Evolutionary conservation across 1,140 invertebrate genomes (phyloP), one percentile per base, ranked within the genome.

Genomic region (Hetaerina americana): DNA sequence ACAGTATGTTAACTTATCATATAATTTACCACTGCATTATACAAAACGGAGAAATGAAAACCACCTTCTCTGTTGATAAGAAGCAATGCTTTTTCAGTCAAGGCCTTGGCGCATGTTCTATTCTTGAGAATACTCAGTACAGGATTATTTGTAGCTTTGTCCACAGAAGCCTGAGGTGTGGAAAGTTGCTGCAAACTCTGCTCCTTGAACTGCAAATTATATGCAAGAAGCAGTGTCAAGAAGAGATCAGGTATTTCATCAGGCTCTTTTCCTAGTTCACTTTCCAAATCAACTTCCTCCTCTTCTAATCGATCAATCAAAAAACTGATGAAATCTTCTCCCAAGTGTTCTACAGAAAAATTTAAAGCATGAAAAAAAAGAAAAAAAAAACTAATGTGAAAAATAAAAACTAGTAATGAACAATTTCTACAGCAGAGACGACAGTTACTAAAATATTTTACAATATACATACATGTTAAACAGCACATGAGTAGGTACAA

Each of bases 1-100:
- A n/a, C n/a, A n/a, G n/a, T n/a, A n/a, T n/a, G n/a, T n/a, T n/a
- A n/a, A n/a, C n/a, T n/a, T n/a, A n/a, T n/a, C n/a, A n/a, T n/a
- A n/a, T n/a, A n/a, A n/a, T n/a, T n/a, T n/a, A n/a, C 22, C 69
- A 0, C 69, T 0, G 3, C 15, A 29, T 27, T 70, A 24, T 66
- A 22, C 25, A 68, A 68, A n/a, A n/a, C n/a, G n/a, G n/a, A n/a
- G n/a, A n/a, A n/a, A n/a, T n/a, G n/a, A n/a, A 69, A 72, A 75
- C 83, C 84, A 95, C 93, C 92, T 89, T 95, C 94, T 79, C 93
- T 84, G 81, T 96, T 96, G 1, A 96, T 84, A 67, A 95, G 82
- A 12, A 94, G 82, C 69, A 96, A 83, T 25, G 95, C 85, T 82
- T 95, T 96, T 79, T 96, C 93, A 15, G 92, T 95, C 74, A 97